Base-by-base conservation (phyloP, 2,888 invertebrate species). In the Tryphoninae sp. region DNA sequence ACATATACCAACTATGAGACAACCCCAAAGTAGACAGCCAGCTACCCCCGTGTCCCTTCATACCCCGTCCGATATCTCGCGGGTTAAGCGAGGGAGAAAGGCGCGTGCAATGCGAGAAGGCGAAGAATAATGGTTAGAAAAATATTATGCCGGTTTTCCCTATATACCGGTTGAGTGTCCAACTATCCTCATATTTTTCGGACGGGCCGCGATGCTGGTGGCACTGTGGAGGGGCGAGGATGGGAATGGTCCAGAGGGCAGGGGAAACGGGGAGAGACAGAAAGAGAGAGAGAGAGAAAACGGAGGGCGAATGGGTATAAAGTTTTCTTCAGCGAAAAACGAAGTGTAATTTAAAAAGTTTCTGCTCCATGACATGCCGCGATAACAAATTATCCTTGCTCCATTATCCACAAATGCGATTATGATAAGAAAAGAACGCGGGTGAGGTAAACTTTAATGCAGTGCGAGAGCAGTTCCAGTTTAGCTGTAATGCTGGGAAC, bases 391-490 rank as follows among this genome's bases (percentile, higher is more conserved):
- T 91, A 91, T 91, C 89, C 89, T 87, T 88, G 89, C 88, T 89
- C 91, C 91, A 91, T 91, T 91, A 91, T 91, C 91, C 90, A 87
- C 89, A 91, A 91, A 91, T 90, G 91, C 90, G 90, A 91, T 91
- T 91, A 91, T 91, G 91, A 91, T 91, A 91, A 91, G 91, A 91
- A 33, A 91, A 90, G 90, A 90, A 90, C 88, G 86, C 85, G 49
- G 40, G 45, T 68, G 82, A 84, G 86, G 84, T 89, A 87, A 89
- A 89, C 88, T 89, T 89, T 88, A 89, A 89, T 89, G 89, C 88
- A 88, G 87, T 85, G 87, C 83, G 65, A 77, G 79, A 81, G 80
- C 77, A 83, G 85, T 84, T 84, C 84, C 78, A 84, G 85, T 84
- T 86, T 77, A 68, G 53, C 69, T 67, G 73, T 72, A 62, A 67